Evolutionary conservation across 1,140 invertebrate genomes (phyloP).

Genomic region (Dermatophagoides farinae): DNA sequence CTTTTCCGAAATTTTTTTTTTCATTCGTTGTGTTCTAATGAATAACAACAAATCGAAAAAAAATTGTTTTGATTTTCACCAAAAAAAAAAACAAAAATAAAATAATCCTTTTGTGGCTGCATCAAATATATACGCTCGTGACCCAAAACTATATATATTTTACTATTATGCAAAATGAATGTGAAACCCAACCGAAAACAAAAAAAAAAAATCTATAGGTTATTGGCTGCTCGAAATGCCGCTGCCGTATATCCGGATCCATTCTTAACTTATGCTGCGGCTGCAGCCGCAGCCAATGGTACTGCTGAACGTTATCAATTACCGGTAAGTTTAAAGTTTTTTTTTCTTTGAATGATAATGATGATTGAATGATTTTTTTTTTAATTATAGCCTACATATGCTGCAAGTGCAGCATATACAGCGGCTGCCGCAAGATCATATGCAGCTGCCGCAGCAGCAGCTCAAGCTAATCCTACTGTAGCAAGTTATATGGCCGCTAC

Average conservation of each 20-base stretch:
- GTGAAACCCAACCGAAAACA: too few species aligned
- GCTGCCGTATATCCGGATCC: conserved; percentile 69
- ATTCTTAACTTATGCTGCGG: conserved; percentile 60
- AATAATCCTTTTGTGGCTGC: too few species aligned
- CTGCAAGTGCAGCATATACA: conserved; percentile 48
- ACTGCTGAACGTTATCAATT: conserved; percentile 74
- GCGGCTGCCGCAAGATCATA: conserved; percentile 55
- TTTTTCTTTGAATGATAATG: neutral
- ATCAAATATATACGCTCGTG: too few species aligned
- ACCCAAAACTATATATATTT: too few species aligned
- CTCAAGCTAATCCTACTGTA: conserved; percentile 24
- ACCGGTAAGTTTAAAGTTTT: conserved; percentile 40
- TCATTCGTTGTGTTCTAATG: too few species aligned
- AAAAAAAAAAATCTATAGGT: neutral
- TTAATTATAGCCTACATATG: conserved; percentile 29
- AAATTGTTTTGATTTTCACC: too few species aligned
- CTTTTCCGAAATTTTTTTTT: too few species aligned
- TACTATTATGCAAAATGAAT: too few species aligned
- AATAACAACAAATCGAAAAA: too few species aligned
- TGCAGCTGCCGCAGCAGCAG: conserved; percentile 42
- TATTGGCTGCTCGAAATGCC: neutral
- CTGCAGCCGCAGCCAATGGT: conserved; percentile 33
- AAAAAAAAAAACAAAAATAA: too few species aligned
- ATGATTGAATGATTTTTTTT: conserved; percentile 1
- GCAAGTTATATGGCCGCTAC: conserved; percentile 36